These are phyloP conservation scores for Malurus leucopterus DNA, from an alignment of 2,797 vertebrate species.

Conservation along the genomic window DNA sequence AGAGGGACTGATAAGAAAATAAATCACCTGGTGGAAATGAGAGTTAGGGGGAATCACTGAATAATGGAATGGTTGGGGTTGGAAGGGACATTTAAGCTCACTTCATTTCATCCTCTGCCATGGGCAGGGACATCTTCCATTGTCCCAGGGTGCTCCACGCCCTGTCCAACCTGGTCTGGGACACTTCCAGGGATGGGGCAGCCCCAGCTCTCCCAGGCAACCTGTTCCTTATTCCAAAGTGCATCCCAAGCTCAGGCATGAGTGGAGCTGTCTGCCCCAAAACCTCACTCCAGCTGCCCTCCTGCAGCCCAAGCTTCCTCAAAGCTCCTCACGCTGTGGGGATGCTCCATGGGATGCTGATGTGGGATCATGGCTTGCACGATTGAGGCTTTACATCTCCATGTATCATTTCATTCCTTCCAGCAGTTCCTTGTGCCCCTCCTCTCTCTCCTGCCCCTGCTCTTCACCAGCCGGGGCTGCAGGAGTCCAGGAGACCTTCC, in stretches of 20 bases:
- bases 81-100: not conserved
- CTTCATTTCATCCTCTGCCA: no score
- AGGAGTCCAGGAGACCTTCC: not conserved
- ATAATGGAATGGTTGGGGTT: not conserved
- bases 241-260: not conserved
- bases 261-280: not conserved
- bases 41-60: not conserved
- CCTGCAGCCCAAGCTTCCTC: not conserved
- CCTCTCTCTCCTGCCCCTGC: not conserved
- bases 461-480: not conserved
- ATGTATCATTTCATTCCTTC: not conserved
- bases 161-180: fast-evolving
- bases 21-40: not conserved
- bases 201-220: not conserved
- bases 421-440: not conserved
- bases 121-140: not conserved
- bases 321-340: not conserved
- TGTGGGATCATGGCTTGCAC: not conserved
- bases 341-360: not conserved
- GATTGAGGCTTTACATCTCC: not conserved
- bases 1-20: not conserved
- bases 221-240: not conserved
- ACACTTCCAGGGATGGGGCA: not conserved
- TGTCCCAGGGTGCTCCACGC: fast-evolving
- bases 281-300: not conserved